phyloP scores from a whole-genome alignment of 2,888 invertebrate genomes.

The Rhingia rostrata region DNA sequence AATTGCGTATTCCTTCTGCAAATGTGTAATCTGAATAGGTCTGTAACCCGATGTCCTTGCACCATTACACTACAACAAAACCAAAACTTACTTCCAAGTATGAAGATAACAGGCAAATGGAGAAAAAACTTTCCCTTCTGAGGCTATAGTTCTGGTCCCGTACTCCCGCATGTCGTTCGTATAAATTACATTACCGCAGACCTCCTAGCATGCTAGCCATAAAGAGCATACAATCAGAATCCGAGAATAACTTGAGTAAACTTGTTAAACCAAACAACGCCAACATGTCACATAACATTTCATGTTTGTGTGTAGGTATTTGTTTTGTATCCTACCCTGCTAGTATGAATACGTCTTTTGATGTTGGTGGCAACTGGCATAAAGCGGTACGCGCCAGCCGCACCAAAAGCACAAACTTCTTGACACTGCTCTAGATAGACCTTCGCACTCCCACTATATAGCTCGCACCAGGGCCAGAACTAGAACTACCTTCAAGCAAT shows the following conservation, averaged over 20 bases:
- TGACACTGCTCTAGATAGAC: conserved; percentile 35
- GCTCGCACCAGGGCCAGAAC: conserved; percentile 19
- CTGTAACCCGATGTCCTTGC: neutral
- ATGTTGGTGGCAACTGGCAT: conserved; percentile 23
- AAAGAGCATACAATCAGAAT: conserved; percentile 37
- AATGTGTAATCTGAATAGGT: neutral
- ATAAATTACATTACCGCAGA: conserved; percentile 49
- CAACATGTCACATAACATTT: conserved; percentile 55
- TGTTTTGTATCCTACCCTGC: conserved; percentile 7
- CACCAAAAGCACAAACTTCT: conserved; percentile 69
- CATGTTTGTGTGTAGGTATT: conserved; percentile 40
- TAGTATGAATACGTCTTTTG: conserved; percentile 32
- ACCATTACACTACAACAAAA: neutral
- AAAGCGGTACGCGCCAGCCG: conserved; percentile 4
- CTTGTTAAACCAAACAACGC: conserved; percentile 46
- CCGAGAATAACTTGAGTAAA: conserved; percentile 59
- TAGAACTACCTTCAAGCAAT: conserved; percentile 48
- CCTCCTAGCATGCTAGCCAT: conserved; percentile 4
- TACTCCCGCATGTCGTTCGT: conserved; percentile 41
- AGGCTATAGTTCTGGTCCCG: conserved; percentile 22
- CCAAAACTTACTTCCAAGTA: conserved; percentile 15
- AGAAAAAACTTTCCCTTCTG: conserved; percentile 25
- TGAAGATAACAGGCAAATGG: conserved; percentile 39
- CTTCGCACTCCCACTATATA: neutral
- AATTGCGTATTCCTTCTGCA: too few relatives aligned